Base-by-base conservation (phyloP, 2,797 vertebrate species). In the Tapirus indicus region DNA sequence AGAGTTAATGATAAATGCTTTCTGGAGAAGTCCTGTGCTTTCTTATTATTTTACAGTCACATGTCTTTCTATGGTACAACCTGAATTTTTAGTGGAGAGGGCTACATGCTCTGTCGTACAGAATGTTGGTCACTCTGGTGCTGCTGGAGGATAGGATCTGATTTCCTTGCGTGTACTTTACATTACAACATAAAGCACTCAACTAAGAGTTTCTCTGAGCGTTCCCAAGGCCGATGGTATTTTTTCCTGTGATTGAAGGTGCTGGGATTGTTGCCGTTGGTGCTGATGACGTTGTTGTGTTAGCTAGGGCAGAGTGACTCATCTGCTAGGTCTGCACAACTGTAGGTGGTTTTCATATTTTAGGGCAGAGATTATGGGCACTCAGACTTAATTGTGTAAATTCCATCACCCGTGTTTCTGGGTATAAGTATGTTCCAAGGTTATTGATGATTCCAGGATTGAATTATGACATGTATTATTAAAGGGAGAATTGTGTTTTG, bases 61-160 rank as follows among this genome's bases (percentile, higher is more conserved):
- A 25, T 72, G 17, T 72, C 25, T 91, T 95, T 83, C 44, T 79
- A 0, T 71, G n/a, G 41, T 93, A 41, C 13, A 49, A 44, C 60
- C 47, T 94, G 84, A 79, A 68, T 35, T 88, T 95, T 91, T 88
- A 93, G 69, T 80, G 66, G 44, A n/a, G 56, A 94, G 71, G 96
- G 38, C 54, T 93, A 21, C 1, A 1, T 77, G 77, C 52, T 77
- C 23, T 60, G 4, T 91, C 20, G 47, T 20, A 91, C 25, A 88
- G 69, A 88, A 88, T 78, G 29, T 68, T 87, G 9, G 32, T 69
- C 62, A n/a, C 87, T 62, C 91, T 82, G 35, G 56, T 94, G 60
- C 85, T 88, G n/a, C 49, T 85, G 60, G 9, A 93, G 64, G 60
- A 64, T 9, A 56, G 64, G 80, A 62, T 80, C 93, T 93, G 38